Evolutionary conservation across 1,140 invertebrate species (phyloP).

Genomic region (Archegozetes longisetosus): DNA sequence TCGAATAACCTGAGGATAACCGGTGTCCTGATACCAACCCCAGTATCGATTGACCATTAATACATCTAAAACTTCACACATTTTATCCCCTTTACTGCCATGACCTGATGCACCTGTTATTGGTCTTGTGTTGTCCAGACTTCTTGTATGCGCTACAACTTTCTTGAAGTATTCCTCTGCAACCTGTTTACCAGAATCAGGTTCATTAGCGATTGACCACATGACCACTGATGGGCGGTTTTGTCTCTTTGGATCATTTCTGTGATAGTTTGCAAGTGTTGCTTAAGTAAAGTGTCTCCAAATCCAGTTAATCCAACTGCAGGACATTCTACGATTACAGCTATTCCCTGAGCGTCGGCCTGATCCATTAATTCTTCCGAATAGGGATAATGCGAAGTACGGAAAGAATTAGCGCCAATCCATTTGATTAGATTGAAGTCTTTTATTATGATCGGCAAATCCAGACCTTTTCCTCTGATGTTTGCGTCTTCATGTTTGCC

Average conservation of each 20-base stretch:
- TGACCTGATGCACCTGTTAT: conserved; percentile 50
- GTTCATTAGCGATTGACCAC: conserved; percentile 94
- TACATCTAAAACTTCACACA: conserved; percentile 57
- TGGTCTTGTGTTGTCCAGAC: conserved; percentile 53
- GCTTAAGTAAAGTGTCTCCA: conserved; percentile 43
- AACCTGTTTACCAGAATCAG: conserved; percentile 43
- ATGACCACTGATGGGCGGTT: conserved; percentile 84
- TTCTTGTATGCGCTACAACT: conserved; percentile 24
- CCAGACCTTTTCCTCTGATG: conserved; percentile 70
- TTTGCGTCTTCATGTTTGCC: conserved; percentile 60
- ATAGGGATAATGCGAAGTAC: conserved; percentile 97
- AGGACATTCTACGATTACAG: conserved; percentile 89
- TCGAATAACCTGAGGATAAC: conserved; percentile 58
- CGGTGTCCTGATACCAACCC: conserved; percentile 76
- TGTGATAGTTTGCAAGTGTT: conserved; percentile 63
- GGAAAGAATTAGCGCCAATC: conserved; percentile 84
- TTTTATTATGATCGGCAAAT: conserved; percentile 40
- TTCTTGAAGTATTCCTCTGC: conserved; percentile 58
- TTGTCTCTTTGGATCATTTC: conserved; percentile 69
- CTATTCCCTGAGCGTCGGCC: conserved; percentile 81
- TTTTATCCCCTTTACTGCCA: conserved; percentile 32
- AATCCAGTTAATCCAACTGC: conserved; percentile 69
- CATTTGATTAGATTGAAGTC: conserved; percentile 89
- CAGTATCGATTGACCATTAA: conserved; percentile 89
- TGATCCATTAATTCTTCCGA: conserved; percentile 93